phyloP scores from a whole-genome alignment of 2,888 invertebrate species.

The Agrypnus murinus region DNA sequence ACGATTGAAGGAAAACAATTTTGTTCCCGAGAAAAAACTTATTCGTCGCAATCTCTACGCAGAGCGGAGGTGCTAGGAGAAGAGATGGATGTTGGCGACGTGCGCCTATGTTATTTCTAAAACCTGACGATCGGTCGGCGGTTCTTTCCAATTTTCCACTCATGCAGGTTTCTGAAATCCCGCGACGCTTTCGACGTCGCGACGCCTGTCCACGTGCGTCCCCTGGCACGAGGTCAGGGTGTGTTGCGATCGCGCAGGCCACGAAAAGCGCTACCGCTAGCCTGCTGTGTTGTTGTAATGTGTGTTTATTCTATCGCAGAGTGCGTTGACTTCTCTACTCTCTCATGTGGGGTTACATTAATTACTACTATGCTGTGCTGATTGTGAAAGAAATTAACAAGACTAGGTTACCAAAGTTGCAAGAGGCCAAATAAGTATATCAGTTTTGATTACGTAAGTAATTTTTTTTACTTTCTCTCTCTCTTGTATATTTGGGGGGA shows the following conservation, averaged over 20 bases:
- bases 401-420: neutral
- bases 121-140: conserved; percentile 32
- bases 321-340: conserved; percentile 51
- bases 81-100: no score
- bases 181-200: conserved; percentile 47
- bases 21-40: neutral
- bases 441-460: neutral
- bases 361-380: conserved; percentile 39
- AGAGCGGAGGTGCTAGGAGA: no score
- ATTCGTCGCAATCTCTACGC: no score
- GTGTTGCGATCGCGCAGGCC: conserved; percentile 39
- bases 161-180: conserved; percentile 40
- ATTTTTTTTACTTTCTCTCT: no score
- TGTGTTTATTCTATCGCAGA: conserved; percentile 46
- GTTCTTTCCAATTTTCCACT: conserved; percentile 15
- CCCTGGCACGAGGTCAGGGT: conserved; percentile 51
- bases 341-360: conserved; percentile 36
- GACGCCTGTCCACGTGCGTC: conserved; percentile 51
- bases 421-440: neutral
- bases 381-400: conserved; percentile 20
- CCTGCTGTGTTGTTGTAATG: no score
- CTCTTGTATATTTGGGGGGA: no score
- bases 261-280: conserved; percentile 23
- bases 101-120: neutral
- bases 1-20: neutral